Evolutionary conservation across 1,140 invertebrate genomes (phyloP).

Genomic region (Cecropterus lyciades): DNA sequence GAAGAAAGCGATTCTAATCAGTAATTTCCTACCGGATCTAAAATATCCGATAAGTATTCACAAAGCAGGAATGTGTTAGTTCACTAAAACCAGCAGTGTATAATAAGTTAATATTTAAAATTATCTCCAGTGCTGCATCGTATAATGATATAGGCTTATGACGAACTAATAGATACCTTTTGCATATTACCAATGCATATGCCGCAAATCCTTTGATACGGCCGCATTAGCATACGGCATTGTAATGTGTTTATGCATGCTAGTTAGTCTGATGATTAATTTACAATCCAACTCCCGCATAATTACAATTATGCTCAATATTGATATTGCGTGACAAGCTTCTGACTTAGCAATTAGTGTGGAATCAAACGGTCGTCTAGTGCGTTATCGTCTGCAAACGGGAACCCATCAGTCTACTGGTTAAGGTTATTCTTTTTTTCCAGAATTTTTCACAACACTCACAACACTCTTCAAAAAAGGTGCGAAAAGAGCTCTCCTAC

Average conservation of each 20-base stretch:
- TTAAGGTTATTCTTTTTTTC: too few species aligned
- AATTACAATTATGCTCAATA: constrained; percentile 25
- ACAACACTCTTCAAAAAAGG: too few species aligned
- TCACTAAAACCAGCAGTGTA: background rate
- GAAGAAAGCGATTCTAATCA: too few species aligned
- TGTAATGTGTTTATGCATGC: constrained; percentile 20
- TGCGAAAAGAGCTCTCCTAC: too few species aligned
- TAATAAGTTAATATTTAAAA: background rate
- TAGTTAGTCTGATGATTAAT: constrained; percentile 25
- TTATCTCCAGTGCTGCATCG: background rate
- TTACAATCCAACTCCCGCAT: constrained; percentile 18
- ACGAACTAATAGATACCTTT: background rate
- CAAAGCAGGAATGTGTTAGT: too few species aligned
- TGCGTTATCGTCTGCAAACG: background rate
- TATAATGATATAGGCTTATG: background rate
- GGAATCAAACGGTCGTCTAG: background rate
- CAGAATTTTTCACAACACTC: too few species aligned
- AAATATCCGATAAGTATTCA: too few species aligned
- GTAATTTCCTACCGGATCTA: too few species aligned
- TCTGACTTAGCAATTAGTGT: background rate
- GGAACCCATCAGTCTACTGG: too few species aligned
- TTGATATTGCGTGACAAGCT: constrained; percentile 10
- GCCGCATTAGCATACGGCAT: constrained; percentile 16
- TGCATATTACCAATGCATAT: background rate
- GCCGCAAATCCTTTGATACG: constrained; percentile 25